A percentile compares a stretch with the other conserved stretches of the same genome.
Evolutionary conservation across 2,888 invertebrate species (phyloP).

Genomic region (Danaus chrysippus): DNA sequence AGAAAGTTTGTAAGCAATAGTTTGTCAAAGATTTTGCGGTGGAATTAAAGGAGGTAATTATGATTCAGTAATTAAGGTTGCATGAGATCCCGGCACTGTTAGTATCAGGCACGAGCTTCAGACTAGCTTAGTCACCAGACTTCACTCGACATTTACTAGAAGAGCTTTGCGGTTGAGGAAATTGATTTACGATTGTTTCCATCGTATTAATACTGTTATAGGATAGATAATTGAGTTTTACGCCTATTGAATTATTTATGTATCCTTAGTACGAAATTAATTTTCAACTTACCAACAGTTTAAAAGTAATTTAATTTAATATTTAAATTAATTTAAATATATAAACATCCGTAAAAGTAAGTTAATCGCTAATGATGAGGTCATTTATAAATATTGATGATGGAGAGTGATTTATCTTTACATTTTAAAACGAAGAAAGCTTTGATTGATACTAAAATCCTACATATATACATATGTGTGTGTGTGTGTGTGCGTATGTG

Average conservation of each 20-base stretch:
- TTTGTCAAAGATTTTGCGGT: conserved; percentile 22
- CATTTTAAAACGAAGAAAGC: conserved; percentile 6
- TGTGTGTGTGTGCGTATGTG: no score
- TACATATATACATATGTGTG: no score
- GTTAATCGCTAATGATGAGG: not conserved
- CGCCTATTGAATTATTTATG: no score
- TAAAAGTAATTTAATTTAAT: no score
- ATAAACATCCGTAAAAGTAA: no score
- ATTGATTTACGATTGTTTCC: no score
- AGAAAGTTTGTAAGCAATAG: conserved; percentile 10
- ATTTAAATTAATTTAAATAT: no score
- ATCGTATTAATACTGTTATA: no score
- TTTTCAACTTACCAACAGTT: no score
- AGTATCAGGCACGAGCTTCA: conserved; percentile 57
- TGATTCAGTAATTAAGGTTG: conserved; percentile 48
- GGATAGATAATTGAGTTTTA: no score
- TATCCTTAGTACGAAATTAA: no score
- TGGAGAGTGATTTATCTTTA: not conserved
- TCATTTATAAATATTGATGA: conserved; percentile 3
- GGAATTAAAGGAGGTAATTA: conserved; percentile 43
- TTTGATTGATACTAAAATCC: not conserved
- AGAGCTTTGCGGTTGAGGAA: no score
- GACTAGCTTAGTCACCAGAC: conserved; percentile 39
- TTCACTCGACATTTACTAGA: not conserved
- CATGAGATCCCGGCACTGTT: conserved; percentile 45